These are phyloP conservation scores for Microtus ochrogaster DNA, from an alignment of 2,113 vertebrate species.

Conservation along the genomic window DNA sequence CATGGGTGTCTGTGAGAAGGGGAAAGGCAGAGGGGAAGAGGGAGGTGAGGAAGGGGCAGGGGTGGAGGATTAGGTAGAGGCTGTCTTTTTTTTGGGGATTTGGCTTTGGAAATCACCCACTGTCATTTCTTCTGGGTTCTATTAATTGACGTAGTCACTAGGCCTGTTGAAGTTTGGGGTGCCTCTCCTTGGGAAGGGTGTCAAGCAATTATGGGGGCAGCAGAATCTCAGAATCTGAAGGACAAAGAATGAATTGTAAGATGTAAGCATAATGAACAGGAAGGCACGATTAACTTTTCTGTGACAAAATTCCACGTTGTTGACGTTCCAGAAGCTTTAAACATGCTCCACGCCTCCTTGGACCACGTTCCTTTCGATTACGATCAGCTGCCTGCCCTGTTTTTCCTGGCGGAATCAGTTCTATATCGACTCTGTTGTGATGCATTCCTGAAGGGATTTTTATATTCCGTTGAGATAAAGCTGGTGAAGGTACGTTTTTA, in stretches of 20 bases:
- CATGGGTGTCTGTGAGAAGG: neutral
- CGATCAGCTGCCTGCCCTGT: slow-evolving; percentile 80
- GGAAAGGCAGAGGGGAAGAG: neutral
- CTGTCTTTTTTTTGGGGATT: neutral
- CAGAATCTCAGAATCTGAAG: slow-evolving; percentile 6
- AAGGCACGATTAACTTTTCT: neutral
- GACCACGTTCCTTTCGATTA: slow-evolving; percentile 76
- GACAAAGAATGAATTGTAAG: slow-evolving; percentile 33
- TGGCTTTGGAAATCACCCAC: neutral
- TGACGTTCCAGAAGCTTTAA: slow-evolving; percentile 81
- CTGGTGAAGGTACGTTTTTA: slow-evolving; percentile 82
- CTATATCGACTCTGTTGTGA: slow-evolving; percentile 82
- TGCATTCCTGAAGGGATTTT: slow-evolving; percentile 65
- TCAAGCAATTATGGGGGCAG: slow-evolving; percentile 15
- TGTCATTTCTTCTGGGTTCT: neutral
- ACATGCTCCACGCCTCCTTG: slow-evolving; percentile 81
- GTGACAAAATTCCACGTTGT: slow-evolving; percentile 35
- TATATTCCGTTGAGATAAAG: slow-evolving; percentile 81
- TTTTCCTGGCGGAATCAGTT: slow-evolving; percentile 83
- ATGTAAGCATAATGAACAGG: neutral
- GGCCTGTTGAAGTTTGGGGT: neutral
- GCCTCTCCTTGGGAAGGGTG: neutral
- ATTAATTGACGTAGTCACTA: neutral
- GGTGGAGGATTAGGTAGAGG: neutral
- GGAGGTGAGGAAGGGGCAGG: rapidly evolving